These are phyloP conservation scores for Orestias chungarensis DNA, from an alignment of 2,797 vertebrate genomes.

Conservation along the genomic window DNA sequence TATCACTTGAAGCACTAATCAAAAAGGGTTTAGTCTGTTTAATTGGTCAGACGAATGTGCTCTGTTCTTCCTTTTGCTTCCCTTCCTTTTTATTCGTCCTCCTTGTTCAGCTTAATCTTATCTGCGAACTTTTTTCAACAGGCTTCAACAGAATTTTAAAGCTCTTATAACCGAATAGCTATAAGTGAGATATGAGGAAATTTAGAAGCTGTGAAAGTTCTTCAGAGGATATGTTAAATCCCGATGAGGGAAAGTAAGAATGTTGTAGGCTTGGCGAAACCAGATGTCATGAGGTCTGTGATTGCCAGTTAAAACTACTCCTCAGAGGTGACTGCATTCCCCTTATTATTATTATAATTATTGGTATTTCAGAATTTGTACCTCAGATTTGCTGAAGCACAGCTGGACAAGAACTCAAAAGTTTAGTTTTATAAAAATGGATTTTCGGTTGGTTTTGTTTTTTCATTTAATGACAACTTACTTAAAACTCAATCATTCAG, in stretches of 20 bases:
- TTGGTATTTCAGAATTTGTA: slow-evolving; percentile 9
- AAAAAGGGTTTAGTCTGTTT: slow-evolving; percentile 62
- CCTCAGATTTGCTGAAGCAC: not conserved
- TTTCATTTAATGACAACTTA: not conserved
- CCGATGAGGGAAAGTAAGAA: slow-evolving; percentile 9
- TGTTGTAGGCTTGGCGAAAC: slow-evolving; percentile 32
- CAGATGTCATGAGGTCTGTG: slow-evolving; percentile 31
- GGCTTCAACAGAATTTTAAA: not conserved
- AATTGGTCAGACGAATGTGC: slow-evolving; percentile 48
- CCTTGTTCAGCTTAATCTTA: not conserved
- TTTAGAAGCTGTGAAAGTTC: slow-evolving; percentile 12
- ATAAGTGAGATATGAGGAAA: not conserved
- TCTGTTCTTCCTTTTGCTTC: not conserved
- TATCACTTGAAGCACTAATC: slow-evolving; percentile 62
- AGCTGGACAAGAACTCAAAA: slow-evolving; percentile 24
- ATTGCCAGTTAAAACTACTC: slow-evolving; percentile 28
- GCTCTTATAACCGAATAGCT: not conserved
- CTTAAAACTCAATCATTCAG: not conserved
- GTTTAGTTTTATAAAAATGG: not conserved
- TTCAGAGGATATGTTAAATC: slow-evolving; percentile 3
- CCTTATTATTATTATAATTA: slow-evolving; percentile 19
- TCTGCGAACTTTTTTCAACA: not conserved
- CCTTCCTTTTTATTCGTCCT: slow-evolving; percentile 1
- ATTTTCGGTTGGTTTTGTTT: too few relatives aligned
- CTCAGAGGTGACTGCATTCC: slow-evolving; percentile 1